Conservation (phyloP, 2,113 vertebrate genomes). For the Pelusios castaneus region DNA sequence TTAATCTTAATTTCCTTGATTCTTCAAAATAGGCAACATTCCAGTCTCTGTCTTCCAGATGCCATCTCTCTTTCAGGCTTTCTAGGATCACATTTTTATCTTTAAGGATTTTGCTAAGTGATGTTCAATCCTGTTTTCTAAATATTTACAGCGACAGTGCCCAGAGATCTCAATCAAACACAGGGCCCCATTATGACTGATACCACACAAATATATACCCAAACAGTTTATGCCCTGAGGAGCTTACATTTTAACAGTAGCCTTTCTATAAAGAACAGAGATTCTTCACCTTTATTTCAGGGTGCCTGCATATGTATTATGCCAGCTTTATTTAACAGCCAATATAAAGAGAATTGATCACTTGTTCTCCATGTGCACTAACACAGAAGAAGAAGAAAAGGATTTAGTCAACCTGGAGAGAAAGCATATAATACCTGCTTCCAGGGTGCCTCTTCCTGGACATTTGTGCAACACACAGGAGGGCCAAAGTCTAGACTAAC, state of each 20-base stretch:
- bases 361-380: too few species aligned
- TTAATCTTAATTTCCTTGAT: not conserved
- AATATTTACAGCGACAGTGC: not conserved
- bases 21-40: not conserved
- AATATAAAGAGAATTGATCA: too few species aligned
- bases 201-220: not conserved
- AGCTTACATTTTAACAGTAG: not conserved
- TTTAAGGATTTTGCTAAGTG: not conserved
- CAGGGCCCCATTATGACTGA: not conserved
- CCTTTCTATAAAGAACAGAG: fast-evolving
- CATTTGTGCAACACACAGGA: too few species aligned
- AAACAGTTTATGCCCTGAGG: not conserved
- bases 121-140: not conserved
- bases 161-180: not conserved
- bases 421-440: too few species aligned
- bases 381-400: too few species aligned
- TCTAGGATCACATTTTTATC: not conserved
- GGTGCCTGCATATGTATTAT: too few species aligned
- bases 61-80: not conserved
- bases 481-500: too few species aligned
- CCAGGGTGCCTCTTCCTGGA: too few species aligned
- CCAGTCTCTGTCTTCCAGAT: not conserved
- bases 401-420: too few species aligned
- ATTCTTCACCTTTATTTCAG: not conserved
- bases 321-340: too few species aligned